Conservation (phyloP, 2,888 invertebrate genomes). For the Empis livida region DNA sequence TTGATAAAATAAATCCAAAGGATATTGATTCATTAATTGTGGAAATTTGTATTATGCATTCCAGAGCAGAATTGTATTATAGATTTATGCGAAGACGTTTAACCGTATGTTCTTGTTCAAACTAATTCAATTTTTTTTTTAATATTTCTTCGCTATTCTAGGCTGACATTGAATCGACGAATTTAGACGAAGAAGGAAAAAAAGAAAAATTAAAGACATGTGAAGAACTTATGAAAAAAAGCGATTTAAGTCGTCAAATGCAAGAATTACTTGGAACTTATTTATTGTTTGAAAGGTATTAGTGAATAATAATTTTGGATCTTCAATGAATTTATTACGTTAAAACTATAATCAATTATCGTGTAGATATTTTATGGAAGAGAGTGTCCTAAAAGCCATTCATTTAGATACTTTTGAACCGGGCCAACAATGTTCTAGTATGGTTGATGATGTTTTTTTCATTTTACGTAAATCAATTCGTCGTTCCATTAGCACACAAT, state of each 20-base stretch:
- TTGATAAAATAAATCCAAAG: conserved; percentile 60
- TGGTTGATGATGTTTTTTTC: conserved; percentile 97
- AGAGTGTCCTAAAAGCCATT: conserved; percentile 86
- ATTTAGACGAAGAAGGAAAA: conserved; percentile 39
- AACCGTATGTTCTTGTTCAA: conserved; percentile 39
- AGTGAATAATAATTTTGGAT: neutral
- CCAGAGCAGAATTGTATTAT: conserved; percentile 80
- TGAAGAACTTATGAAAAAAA: conserved; percentile 54
- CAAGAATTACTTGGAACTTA: conserved; percentile 80
- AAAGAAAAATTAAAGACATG: conserved; percentile 39
- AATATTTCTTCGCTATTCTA: conserved; percentile 24
- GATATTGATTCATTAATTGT: conserved; percentile 76
- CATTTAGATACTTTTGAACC: conserved; percentile 60
- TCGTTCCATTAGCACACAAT: conserved; percentile 79
- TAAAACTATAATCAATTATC: no score
- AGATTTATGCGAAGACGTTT: conserved; percentile 71
- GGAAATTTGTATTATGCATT: conserved; percentile 85
- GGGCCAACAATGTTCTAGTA: conserved; percentile 70
- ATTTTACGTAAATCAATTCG: conserved; percentile 93
- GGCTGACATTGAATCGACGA: conserved; percentile 50
- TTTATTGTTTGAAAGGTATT: conserved; percentile 70
- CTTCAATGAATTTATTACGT: no score
- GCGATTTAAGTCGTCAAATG: conserved; percentile 60
- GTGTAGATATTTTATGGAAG: conserved; percentile 83
- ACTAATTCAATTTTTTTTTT: neutral